Evolutionary conservation across 2,113 vertebrate genomes (phyloP).

Genomic region (Numenius arquata): DNA sequence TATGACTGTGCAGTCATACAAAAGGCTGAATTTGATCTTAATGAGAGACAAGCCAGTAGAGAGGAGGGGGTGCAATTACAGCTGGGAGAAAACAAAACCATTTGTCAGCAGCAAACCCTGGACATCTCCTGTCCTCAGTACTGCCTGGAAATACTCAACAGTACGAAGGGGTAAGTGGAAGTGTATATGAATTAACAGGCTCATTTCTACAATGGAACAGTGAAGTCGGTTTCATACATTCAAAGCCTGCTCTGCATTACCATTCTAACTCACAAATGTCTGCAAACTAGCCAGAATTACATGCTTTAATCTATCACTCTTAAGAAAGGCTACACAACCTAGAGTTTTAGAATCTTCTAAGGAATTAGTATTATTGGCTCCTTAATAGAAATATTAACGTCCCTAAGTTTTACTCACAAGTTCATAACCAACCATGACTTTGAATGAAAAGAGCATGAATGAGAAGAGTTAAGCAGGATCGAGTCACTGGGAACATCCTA

Average conservation of each 20-base stretch:
- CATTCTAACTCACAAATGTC: not conserved
- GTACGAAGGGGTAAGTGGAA: not conserved
- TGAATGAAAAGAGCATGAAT: not conserved
- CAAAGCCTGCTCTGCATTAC: not conserved
- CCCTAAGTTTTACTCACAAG: not conserved
- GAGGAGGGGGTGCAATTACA: not conserved
- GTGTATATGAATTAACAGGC: not conserved
- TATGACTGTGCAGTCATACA: not conserved
- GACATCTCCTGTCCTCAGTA: not conserved
- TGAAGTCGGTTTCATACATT: not conserved
- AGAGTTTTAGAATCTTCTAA: not conserved
- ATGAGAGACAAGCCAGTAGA: not conserved
- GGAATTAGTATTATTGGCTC: not conserved
- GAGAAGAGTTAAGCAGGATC: not conserved
- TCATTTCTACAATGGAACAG: not conserved
- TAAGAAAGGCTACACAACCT: not conserved
- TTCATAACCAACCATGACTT: not conserved
- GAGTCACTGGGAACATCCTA: not conserved
- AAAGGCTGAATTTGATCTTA: no score
- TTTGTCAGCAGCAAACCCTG: not conserved
- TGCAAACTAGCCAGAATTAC: not conserved
- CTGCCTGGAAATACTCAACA: not conserved
- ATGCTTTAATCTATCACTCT: not conserved
- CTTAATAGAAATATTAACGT: not conserved
- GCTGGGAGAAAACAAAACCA: not conserved